phyloP scores from a whole-genome alignment of 64 coral and sea anemone genomes.

The Acropora yongei region DNA sequence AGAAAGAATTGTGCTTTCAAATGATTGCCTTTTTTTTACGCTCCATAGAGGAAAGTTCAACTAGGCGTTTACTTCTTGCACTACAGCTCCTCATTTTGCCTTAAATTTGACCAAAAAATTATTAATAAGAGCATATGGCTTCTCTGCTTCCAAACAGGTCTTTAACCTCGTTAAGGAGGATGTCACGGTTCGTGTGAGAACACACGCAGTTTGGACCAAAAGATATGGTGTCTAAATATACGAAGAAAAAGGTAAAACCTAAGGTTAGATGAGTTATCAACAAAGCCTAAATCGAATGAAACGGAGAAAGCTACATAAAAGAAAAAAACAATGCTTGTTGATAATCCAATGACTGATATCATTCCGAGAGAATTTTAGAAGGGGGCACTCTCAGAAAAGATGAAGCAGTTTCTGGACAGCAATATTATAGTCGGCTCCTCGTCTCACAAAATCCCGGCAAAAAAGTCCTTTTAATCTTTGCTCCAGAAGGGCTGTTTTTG shows the following conservation, averaged over 20 bases:
- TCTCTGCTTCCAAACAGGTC: not conserved
- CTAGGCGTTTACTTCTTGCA: no score
- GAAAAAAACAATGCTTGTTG: not conserved
- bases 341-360: not conserved
- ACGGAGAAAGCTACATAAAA: not conserved
- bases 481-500: no score
- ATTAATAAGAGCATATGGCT: not conserved
- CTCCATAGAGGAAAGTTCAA: no score
- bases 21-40: no score
- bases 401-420: no score
- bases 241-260: not conserved
- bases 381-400: not conserved
- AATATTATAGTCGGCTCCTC: no score
- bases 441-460: no score
- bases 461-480: no score
- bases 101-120: no score
- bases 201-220: not conserved
- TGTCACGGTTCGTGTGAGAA: not conserved
- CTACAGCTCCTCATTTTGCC: no score
- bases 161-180: not conserved
- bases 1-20: no score
- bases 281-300: not conserved
- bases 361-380: not conserved
- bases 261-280: not conserved
- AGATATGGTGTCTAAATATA: not conserved